Conservation (phyloP, 1,140 invertebrate species). For the Brachionus asplanchnoidis region DNA sequence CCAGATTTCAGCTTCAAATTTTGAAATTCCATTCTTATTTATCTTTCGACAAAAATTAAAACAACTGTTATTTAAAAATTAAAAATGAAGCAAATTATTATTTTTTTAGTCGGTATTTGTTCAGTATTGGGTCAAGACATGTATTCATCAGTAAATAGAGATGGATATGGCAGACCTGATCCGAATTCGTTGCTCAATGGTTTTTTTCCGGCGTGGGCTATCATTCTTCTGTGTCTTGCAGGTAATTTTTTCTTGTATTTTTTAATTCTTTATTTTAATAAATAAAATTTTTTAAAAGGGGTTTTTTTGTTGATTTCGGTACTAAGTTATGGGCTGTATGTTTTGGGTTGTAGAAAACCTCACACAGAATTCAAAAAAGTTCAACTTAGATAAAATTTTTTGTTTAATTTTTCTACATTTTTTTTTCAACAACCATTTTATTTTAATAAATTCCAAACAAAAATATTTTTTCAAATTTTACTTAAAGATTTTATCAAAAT, state of each 20-base stretch:
- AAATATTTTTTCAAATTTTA: too few species aligned
- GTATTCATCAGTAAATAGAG: slow-evolving; percentile 1
- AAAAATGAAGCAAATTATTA: not conserved
- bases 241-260: not conserved
- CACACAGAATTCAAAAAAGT: slow-evolving; percentile 22
- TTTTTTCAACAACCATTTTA: not conserved
- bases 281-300: not conserved
- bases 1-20: not conserved
- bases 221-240: not conserved
- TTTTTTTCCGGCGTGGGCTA: slow-evolving; percentile 14
- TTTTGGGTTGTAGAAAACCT: slow-evolving; percentile 1
- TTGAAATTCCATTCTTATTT: not conserved
- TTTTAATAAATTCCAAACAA: too few species aligned
- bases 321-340: not conserved
- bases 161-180: slow-evolving; percentile 5
- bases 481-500: too few species aligned
- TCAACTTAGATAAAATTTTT: slow-evolving; percentile 11
- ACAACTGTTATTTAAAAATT: not conserved
- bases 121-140: not conserved
- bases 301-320: not conserved
- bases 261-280: not conserved
- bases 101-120: not conserved
- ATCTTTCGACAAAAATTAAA: not conserved
- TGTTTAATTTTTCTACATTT: not conserved
- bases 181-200: slow-evolving; percentile 12